These are phyloP conservation scores for Pseudocheirus occidentalis DNA, from an alignment of 2,797 vertebrate species.

Conservation along the genomic window DNA sequence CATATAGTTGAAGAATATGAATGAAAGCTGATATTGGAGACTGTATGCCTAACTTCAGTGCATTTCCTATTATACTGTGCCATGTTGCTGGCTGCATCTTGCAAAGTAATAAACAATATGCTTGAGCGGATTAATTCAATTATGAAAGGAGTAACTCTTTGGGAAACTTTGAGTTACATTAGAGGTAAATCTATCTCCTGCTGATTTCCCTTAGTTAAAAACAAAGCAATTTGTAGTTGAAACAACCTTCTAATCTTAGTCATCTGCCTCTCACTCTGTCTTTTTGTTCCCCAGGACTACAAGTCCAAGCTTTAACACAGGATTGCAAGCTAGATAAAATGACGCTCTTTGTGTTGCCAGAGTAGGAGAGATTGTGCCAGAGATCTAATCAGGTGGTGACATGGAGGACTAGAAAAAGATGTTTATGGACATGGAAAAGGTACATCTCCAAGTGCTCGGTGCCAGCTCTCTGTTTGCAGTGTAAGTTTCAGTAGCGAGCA, in stretches of 20 bases:
- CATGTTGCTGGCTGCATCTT: neutral
- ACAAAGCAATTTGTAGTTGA: conserved; percentile 39
- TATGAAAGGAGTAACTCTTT: conserved; percentile 20
- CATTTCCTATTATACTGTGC: conserved; percentile 12
- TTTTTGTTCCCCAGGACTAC: conserved; percentile 40
- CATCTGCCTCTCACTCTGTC: conserved; percentile 40
- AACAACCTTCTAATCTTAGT: neutral
- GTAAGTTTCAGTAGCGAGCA: conserved; percentile 51
- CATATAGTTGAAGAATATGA: conserved; percentile 6
- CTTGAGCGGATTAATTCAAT: neutral
- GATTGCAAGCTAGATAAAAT: conserved; percentile 27
- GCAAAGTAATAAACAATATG: conserved; percentile 17
- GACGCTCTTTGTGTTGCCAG: conserved; percentile 52
- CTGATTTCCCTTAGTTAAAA: conserved; percentile 52
- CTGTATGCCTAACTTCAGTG: neutral
- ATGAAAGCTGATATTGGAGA: neutral
- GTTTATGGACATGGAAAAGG: conserved; percentile 69
- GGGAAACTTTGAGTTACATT: neutral
- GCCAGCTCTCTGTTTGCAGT: conserved; percentile 48
- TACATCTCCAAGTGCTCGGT: conserved; percentile 61
- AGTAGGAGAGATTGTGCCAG: conserved; percentile 47
- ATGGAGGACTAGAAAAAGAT: conserved; percentile 60
- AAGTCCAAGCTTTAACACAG: conserved; percentile 27
- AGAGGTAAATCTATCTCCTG: neutral
- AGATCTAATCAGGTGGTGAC: conserved; percentile 79